Evolutionary conservation across 1,140 invertebrate species (phyloP), one percentile per base, ranked within the genome.

Genomic region (Brachionus plicatilis): DNA sequence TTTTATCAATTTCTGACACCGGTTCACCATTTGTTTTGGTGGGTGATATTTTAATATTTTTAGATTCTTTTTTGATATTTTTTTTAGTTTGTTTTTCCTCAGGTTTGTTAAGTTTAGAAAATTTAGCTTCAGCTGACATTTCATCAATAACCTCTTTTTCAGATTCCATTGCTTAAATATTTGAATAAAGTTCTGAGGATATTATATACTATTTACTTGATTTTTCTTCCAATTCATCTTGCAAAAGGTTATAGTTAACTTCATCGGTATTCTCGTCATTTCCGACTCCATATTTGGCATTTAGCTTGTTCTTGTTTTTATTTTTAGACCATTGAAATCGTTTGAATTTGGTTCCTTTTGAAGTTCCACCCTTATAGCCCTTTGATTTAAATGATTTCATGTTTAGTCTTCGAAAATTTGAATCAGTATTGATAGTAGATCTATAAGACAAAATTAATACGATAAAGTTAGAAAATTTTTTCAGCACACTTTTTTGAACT

Each of bases 311-410:
- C 17, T 76, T 76, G 43, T 76, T 76, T 29, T 76, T 76, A 76
- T 76, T 76, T 76, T 76, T 76, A 27, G 41, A 8, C 72, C 72
- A 76, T 76, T 50, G 45, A 27, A 76, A 76, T 53, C 45, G 20
- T 50, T 76, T 76, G 50, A 53, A 76, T n/a, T 76, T 76, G 12
- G 72, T 50, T 50, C 72, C 72, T 76, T 76, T 76, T 6, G 41
- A 50, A 76, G 41, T 76, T 12, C 41, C 41, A 53, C 72, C 72
- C 53, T 12, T 76, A 29, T 76, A 50, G 43, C 72, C 72, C 14
- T 76, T 76, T 1, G 72, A 76, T 47, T 50, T 76, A 76, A 76
- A 76, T 0, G 72, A 27, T 76, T 76, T 76, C 72, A 76, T 76
- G n/a, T 76, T 76, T 5, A 76, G 43, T 50, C 72, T 8, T 50